Conservation (phyloP, 2,113 vertebrate species). For the Scartelaos histophorus region DNA sequence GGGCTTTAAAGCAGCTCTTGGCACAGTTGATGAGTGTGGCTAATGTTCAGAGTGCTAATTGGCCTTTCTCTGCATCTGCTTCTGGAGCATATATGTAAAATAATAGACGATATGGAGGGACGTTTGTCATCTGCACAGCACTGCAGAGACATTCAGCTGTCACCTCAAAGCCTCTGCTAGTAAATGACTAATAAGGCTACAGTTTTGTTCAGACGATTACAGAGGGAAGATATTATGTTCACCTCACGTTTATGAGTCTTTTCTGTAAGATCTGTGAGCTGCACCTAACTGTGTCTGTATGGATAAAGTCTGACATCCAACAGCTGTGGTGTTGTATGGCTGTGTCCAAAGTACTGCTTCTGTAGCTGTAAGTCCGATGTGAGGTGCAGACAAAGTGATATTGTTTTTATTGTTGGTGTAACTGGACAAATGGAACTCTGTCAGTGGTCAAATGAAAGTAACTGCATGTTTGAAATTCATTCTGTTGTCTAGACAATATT, state of each 20-base stretch:
- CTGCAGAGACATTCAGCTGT: conserved; percentile 37
- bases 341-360: no score
- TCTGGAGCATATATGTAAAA: conserved; percentile 10
- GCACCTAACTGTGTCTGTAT: not conserved
- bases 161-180: conserved; percentile 42
- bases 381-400: not conserved
- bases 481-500: no score
- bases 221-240: not conserved
- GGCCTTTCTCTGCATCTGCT: conserved; percentile 42
- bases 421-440: not conserved
- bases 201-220: not conserved
- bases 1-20: conserved; percentile 43
- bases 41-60: conserved; percentile 56
- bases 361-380: not conserved
- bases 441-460: not conserved
- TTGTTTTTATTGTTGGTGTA: not conserved
- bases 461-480: not conserved
- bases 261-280: not conserved
- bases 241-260: not conserved
- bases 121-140: conserved; percentile 26
- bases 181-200: not conserved
- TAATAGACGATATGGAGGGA: not conserved
- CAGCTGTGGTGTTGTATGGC: not conserved
- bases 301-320: not conserved
- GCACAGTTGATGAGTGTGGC: conserved; percentile 37